Evolutionary conservation across 2,888 invertebrate species (phyloP), one percentile per base, ranked within the genome.

Genomic region (Eucriotettix oculatus): DNA sequence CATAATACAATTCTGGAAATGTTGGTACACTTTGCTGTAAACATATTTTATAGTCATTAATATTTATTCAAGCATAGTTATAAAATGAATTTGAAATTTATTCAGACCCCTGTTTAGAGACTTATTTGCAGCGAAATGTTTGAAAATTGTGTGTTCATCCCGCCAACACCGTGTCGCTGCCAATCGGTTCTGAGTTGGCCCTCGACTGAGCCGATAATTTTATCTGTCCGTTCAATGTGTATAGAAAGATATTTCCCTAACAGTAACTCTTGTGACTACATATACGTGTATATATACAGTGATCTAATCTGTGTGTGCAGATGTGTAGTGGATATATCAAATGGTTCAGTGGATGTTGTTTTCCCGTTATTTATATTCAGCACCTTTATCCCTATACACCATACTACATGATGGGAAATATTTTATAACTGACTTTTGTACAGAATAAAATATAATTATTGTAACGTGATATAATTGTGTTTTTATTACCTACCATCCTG

Each of bases 351-450:
- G 64, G 59, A 64, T 65, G 65, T 65, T 64, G 29, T 29, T 63
- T 64, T 65, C 65, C 65, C 64, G 64, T 61, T 65, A 65, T 66
- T 65, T 66, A 65, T 67, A 67, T 64, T 64, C 64, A 66, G 66
- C 68, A 68, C 68, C 67, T 68, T 68, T 68, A 68, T 67, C 68
- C 67, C 66, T 67, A 63, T 64, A 68, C 67, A 68, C 67, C 67
- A 68, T 68, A 67, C 66, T 67, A 66, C 67, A 67, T 68, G 66
- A 67, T 66, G 68, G 67, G 67, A 68, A 68, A 68, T 69, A 69
- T 69, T 69, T 69, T 69, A 69, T 69, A 69, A 69, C 68, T 68
- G 67, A 69, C 67, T 69, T 69, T 69, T 69, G 69, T 69, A 69
- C 68, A 69, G 68, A 69, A 68, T 68, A 69, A 68, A 69, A 60